Conservation (phyloP, 2,113 vertebrate genomes). For the Misgurnus anguillicaudatus region DNA sequence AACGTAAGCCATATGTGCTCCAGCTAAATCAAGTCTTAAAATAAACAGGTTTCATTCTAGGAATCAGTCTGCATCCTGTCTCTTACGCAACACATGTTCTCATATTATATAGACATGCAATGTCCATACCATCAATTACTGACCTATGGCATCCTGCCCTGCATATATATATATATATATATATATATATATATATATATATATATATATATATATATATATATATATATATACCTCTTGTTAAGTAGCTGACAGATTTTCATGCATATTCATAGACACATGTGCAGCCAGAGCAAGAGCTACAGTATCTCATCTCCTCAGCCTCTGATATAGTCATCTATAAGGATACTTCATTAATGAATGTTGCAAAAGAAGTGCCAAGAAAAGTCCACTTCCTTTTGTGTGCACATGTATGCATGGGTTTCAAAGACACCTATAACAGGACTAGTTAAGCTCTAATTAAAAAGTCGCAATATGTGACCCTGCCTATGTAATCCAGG, state of each 20-base stretch:
- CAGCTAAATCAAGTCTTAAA: constrained; percentile 25
- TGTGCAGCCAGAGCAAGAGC: constrained; percentile 72
- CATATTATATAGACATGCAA: constrained; percentile 61
- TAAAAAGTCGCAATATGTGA: too few species aligned
- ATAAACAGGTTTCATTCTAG: constrained; percentile 24
- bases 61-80: background rate
- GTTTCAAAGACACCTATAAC: constrained; percentile 45
- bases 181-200: too few species aligned
- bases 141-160: constrained; percentile 72
- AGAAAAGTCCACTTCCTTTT: constrained; percentile 50
- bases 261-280: constrained; percentile 80
- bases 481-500: too few species aligned
- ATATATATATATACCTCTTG: constrained; percentile 66
- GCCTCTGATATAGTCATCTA: constrained; percentile 50
- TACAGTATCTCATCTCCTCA: constrained; percentile 63
- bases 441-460: too few species aligned
- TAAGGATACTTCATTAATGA: constrained; percentile 65
- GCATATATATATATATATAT: constrained; percentile 68
- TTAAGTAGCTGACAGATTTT: constrained; percentile 73
- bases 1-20: constrained; percentile 15
- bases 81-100: constrained; percentile 53
- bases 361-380: constrained; percentile 57
- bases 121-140: constrained; percentile 68
- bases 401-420: constrained; percentile 1
- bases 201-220: too few species aligned